Conservation (phyloP, 2,888 invertebrate genomes). For the Cataglyphis altisquamis region DNA sequence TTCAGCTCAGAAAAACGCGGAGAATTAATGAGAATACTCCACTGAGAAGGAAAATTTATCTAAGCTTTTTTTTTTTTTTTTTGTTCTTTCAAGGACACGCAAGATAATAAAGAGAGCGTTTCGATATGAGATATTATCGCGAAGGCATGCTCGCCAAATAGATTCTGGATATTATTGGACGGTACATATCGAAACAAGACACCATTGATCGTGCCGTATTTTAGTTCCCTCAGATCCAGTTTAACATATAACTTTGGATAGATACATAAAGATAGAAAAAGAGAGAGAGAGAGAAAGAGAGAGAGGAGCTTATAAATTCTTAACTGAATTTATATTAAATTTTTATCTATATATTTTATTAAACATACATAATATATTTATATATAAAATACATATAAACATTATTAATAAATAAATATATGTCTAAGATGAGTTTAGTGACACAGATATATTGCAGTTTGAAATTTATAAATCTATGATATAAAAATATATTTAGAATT, state of each 20-base stretch:
- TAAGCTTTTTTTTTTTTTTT: background rate
- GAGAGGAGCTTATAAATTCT: background rate
- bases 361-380: background rate
- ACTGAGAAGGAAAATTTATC: background rate
- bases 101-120: background rate
- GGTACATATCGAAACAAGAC: slow-evolving; percentile 19
- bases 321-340: background rate
- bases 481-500: too few species aligned
- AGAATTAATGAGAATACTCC: background rate
- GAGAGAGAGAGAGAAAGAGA: background rate
- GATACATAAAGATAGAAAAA: background rate
- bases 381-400: background rate
- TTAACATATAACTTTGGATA: slow-evolving; percentile 26
- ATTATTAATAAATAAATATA: background rate
- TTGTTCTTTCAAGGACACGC: slow-evolving; percentile 31
- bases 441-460: background rate
- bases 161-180: slow-evolving; percentile 41
- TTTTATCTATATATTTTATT: background rate
- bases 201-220: slow-evolving; percentile 48
- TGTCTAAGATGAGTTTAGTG: background rate
- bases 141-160: slow-evolving; percentile 16
- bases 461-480: background rate
- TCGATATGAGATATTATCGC: slow-evolving; percentile 16
- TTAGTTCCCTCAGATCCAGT: slow-evolving; percentile 22
- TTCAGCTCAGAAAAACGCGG: slow-evolving; percentile 4